Evolutionary conservation across 2,888 invertebrate species (phyloP).

Genomic region (Drosophila greeni): DNA sequence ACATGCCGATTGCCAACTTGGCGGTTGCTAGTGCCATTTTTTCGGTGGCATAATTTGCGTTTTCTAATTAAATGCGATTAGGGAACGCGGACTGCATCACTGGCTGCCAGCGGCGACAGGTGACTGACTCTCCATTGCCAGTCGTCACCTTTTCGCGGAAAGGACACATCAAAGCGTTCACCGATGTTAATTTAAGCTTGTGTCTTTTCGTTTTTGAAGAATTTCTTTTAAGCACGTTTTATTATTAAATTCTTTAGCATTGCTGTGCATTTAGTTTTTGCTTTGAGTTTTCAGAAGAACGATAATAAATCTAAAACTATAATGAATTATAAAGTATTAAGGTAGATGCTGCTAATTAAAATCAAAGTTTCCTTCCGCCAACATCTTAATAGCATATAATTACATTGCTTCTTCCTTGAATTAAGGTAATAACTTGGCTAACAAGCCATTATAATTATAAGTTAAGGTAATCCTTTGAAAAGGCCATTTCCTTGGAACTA

Average conservation of each 20-base stretch:
- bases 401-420: neutral
- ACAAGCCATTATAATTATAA: neutral
- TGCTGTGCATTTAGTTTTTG: too few species aligned
- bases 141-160: neutral
- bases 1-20: conserved; percentile 39
- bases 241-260: too few species aligned
- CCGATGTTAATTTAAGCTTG: too few species aligned
- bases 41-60: conserved; percentile 43
- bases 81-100: neutral
- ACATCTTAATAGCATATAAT: neutral
- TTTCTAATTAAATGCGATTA: conserved; percentile 43
- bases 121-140: neutral
- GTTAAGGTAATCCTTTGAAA: conserved; percentile 7
- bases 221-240: too few species aligned
- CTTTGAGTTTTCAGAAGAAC: too few species aligned
- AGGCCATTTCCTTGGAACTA: conserved; percentile 22
- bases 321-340: too few species aligned
- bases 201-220: too few species aligned
- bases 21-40: conserved; percentile 33
- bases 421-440: neutral
- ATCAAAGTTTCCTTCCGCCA: neutral
- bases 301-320: too few species aligned
- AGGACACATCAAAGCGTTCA: neutral
- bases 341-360: too few species aligned
- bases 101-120: conserved; percentile 5